Percentiles rank a stretch among this genome's conserved stretches.
phyloP scores from a whole-genome alignment of 1,140 invertebrate species.

The Sinella curviseta region DNA sequence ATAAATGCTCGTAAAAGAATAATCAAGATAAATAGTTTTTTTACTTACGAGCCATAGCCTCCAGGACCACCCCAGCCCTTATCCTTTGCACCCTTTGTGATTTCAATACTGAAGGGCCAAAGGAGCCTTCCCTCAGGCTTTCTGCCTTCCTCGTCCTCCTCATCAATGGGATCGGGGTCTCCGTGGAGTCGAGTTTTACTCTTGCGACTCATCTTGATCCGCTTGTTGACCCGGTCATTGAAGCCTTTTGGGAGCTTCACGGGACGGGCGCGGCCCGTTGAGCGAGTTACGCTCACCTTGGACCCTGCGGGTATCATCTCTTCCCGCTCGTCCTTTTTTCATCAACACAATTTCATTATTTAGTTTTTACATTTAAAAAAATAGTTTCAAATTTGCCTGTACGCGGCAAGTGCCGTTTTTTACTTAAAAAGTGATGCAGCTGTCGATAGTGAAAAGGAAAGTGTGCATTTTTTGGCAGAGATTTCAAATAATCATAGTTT shows the following conservation, averaged over 20 bases:
- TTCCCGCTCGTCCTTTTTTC: neutral
- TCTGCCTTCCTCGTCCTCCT: constrained; percentile 28
- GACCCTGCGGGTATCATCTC: neutral
- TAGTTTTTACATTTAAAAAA: neutral
- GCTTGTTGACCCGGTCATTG: constrained; percentile 33
- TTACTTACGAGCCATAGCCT: constrained; percentile 37
- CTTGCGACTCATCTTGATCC: neutral
- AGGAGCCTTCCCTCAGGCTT: constrained; percentile 27
- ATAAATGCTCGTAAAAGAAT: too few relatives aligned
- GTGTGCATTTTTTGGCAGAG: neutral
- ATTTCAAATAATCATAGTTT: neutral
- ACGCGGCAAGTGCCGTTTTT: too few relatives aligned
- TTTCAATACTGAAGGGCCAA: constrained; percentile 40
- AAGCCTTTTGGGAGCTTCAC: constrained; percentile 29
- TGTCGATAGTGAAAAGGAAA: neutral
- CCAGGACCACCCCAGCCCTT: constrained; percentile 15
- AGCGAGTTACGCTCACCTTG: neutral
- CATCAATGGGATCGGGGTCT: neutral
- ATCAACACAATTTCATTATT: neutral
- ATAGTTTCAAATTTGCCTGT: too few relatives aligned
- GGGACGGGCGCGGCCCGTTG: neutral
- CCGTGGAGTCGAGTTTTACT: neutral
- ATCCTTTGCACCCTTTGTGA: constrained; percentile 31
- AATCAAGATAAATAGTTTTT: neutral
- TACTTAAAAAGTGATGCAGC: neutral